Evolutionary conservation across 2,113 vertebrate genomes (phyloP), one percentile per base, ranked within the genome.

Genomic region (Thymallus thymallus): DNA sequence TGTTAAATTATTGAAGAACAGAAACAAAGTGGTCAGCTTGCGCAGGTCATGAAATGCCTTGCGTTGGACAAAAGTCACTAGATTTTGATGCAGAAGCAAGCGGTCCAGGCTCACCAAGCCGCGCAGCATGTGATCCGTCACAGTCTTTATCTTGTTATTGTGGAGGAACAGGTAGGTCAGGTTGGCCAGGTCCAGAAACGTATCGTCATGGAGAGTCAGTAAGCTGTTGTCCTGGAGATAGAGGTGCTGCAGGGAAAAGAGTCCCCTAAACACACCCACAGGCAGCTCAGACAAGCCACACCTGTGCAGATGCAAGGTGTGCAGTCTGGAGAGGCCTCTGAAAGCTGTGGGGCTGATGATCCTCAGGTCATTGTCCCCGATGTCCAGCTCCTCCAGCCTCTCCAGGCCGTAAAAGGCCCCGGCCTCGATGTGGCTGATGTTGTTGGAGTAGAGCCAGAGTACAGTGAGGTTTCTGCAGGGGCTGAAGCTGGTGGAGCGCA

Each of bases 131-230:
- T 92, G 93, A 82, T 94, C 94, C 0, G 94, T 93, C 79, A 95
- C 84, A 2, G 86, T 91, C 71, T 89, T 91, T 72, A 95, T 93
- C 76, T 88, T 92, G 82, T 95, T 95, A 18, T 94, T 94, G 0
- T 95, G 94, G 83, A 95, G 88, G 86, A 95, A 95, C 77, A 95
- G 84, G 76, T 93, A 94, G 0, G 94, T 94, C 79, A 95, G 94
- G 90, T 95, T 95, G 2, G 92, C 94, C 2, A 95, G 92, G 77
- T 95, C 95, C 0, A 91, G 82, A 80, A 95, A 95, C 45, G 91
- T 88, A 76, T 95, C 92, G 0, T 94, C 91, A 1, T 90, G 91
- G 61, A 95, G 88, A 0, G 87, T 87, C 84, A 93, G 90, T 14
- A 95, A 84, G 24, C 85, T 85, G 35, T 95, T 95, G 78, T 95